Evolutionary conservation across 2,888 invertebrate genomes (phyloP).

Genomic region (Trichogramma dendrolimi): DNA sequence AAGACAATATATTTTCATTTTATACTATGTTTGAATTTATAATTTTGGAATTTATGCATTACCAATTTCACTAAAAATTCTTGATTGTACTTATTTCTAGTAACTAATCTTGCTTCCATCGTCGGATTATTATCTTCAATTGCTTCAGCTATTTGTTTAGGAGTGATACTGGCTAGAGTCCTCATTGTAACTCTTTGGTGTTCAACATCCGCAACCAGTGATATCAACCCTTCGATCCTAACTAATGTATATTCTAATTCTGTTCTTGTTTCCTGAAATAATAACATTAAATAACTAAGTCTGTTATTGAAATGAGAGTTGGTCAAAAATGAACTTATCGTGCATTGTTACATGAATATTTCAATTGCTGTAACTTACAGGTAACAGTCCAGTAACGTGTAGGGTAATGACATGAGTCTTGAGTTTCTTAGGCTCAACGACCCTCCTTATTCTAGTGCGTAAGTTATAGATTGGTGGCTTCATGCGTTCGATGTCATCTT

Average conservation of each 20-base stretch:
- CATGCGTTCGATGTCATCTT: constrained; percentile 49
- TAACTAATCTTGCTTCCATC: constrained; percentile 50
- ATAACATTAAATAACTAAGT: constrained; percentile 4
- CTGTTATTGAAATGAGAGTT: not conserved
- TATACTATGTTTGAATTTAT: not conserved
- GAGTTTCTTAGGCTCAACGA: constrained; percentile 49
- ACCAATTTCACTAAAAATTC: constrained; percentile 50
- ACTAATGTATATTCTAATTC: constrained; percentile 49
- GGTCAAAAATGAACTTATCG: not conserved
- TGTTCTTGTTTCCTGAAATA: constrained; percentile 46
- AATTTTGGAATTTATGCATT: constrained; percentile 21
- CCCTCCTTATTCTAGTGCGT: constrained; percentile 48
- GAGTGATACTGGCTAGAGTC: constrained; percentile 47
- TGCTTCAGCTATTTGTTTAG: constrained; percentile 49
- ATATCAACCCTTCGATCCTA: constrained; percentile 50
- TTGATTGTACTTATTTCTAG: constrained; percentile 51
- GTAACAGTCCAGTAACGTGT: constrained; percentile 47
- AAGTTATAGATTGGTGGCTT: constrained; percentile 50
- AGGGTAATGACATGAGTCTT: constrained; percentile 48
- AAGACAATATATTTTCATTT: not conserved
- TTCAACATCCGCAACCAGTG: constrained; percentile 50
- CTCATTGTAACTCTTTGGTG: constrained; percentile 52
- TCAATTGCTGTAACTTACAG: constrained; percentile 35
- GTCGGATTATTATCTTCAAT: constrained; percentile 46
- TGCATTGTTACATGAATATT: not conserved